These are phyloP conservation scores for Hucho hucho DNA, from an alignment of 2,113 vertebrate species.

Conservation along the genomic window DNA sequence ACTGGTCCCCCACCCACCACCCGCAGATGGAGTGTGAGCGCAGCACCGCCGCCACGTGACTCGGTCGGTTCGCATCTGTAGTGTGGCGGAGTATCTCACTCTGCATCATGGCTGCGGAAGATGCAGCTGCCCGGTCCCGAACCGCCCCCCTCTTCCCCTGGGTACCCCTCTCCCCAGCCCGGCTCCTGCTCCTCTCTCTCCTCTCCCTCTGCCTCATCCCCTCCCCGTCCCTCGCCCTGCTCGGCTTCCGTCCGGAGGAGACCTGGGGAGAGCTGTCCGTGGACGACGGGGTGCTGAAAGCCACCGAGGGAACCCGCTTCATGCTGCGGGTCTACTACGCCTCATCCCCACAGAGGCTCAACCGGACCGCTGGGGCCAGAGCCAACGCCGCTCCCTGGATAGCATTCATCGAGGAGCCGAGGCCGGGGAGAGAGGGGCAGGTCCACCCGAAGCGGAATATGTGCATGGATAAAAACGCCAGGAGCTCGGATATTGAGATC, in stretches of 20 bases:
- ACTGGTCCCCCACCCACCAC: slow-evolving; percentile 22
- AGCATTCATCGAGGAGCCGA: slow-evolving; percentile 85
- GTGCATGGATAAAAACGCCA: slow-evolving; percentile 81
- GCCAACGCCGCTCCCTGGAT: slow-evolving; percentile 78
- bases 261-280: slow-evolving; percentile 84
- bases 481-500: slow-evolving; percentile 89
- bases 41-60: slow-evolving; percentile 60
- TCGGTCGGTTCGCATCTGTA: slow-evolving; percentile 21
- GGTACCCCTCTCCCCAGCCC: slow-evolving; percentile 55
- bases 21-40: slow-evolving; percentile 53
- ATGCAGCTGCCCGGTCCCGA: slow-evolving; percentile 58
- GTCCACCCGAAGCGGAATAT: slow-evolving; percentile 70
- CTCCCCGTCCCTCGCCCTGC: slow-evolving; percentile 69
- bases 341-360: slow-evolving; percentile 65
- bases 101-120: slow-evolving; percentile 78
- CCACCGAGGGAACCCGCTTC: slow-evolving; percentile 87
- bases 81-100: slow-evolving; percentile 55
- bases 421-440: slow-evolving; percentile 64
- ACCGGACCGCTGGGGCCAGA: slow-evolving; percentile 57
- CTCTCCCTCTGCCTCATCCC: slow-evolving; percentile 70
- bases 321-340: slow-evolving; percentile 83
- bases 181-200: slow-evolving; percentile 74
- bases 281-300: slow-evolving; percentile 84
- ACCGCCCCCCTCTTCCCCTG: slow-evolving; percentile 11
- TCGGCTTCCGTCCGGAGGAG: slow-evolving; percentile 88